Conservation (phyloP, 2,797 vertebrate species). For the Pyrocephalus nanus region DNA sequence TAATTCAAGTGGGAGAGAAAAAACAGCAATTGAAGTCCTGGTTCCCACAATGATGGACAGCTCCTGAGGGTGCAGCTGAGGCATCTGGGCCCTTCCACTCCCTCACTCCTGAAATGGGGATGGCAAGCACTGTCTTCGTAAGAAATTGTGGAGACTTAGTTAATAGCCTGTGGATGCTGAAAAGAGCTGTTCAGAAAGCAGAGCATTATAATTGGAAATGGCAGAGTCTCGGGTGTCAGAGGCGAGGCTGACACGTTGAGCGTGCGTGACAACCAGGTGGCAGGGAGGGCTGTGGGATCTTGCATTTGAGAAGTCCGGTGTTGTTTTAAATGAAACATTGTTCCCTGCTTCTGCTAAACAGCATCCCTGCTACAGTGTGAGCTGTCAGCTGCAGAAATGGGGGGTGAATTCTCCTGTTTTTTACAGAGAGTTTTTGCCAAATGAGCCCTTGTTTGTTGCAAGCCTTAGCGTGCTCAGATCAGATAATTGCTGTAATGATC, state of each 20-base stretch:
- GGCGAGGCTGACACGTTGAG: constrained; percentile 4
- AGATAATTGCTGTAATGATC: constrained; percentile 43
- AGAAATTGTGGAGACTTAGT: not conserved
- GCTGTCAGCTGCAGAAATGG: constrained; percentile 2
- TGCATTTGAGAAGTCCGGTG: not conserved
- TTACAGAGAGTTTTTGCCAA: not conserved
- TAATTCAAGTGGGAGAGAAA: not conserved
- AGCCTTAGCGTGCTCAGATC: not conserved
- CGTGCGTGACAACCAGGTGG: constrained; percentile 8
- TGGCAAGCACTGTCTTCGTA: not conserved
- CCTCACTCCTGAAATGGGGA: not conserved
- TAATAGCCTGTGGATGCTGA: not conserved
- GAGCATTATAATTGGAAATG: constrained; percentile 38
- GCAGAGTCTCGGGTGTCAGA: not conserved
- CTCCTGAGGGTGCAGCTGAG: not conserved
- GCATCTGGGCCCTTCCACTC: not conserved
- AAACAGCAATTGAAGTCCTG: not conserved
- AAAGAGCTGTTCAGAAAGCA: not conserved
- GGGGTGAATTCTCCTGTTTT: constrained; percentile 1
- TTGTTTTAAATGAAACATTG: not conserved
- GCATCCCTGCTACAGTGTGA: not conserved
- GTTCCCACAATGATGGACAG: not conserved
- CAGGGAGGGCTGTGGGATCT: not conserved
- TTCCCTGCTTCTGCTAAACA: not conserved
- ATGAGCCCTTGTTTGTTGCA: not conserved